These are phyloP conservation scores for Tinamus major DNA, from an alignment of 2,797 vertebrate species.

Conservation along the genomic window DNA sequence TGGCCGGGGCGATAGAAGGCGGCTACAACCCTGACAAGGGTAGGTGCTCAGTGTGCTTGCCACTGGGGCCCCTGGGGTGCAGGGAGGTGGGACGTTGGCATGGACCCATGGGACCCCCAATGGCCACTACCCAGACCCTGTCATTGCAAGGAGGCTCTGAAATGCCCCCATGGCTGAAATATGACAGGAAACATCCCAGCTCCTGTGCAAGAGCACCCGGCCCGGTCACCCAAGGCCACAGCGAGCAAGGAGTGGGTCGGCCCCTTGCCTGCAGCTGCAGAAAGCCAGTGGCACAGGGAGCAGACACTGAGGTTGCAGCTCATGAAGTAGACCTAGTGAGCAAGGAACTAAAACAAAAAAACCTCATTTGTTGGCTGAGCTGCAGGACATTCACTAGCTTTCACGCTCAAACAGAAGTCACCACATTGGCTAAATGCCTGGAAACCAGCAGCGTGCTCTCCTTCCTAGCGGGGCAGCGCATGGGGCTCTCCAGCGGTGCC, in stretches of 20 bases:
- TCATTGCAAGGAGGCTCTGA: too few relatives aligned
- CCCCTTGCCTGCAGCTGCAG: too few relatives aligned
- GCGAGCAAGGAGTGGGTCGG: too few relatives aligned
- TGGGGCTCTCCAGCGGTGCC: rapidly evolving
- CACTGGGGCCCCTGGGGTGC: too few relatives aligned
- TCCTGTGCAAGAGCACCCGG: too few relatives aligned
- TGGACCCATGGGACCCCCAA: not conserved
- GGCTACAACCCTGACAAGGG: slow-evolving; percentile 90
- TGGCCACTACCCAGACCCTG: too few relatives aligned
- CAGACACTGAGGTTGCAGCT: not conserved
- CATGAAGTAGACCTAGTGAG: too few relatives aligned
- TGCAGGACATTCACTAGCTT: rapidly evolving
- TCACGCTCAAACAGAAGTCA: rapidly evolving
- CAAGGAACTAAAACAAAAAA: too few relatives aligned
- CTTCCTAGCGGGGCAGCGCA: rapidly evolving
- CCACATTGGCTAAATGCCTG: not conserved
- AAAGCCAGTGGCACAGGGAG: too few relatives aligned
- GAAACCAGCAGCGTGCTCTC: not conserved
- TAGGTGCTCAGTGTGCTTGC: not conserved
- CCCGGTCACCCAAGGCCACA: too few relatives aligned
- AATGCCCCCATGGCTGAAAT: too few relatives aligned
- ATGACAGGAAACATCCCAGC: too few relatives aligned
- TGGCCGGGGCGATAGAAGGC: slow-evolving; percentile 70
- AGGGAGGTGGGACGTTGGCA: not conserved
- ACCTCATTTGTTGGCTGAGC: not conserved